These are phyloP conservation scores for Heliconius nattereri DNA, from an alignment of 1,140 invertebrate genomes.

Conservation along the genomic window DNA sequence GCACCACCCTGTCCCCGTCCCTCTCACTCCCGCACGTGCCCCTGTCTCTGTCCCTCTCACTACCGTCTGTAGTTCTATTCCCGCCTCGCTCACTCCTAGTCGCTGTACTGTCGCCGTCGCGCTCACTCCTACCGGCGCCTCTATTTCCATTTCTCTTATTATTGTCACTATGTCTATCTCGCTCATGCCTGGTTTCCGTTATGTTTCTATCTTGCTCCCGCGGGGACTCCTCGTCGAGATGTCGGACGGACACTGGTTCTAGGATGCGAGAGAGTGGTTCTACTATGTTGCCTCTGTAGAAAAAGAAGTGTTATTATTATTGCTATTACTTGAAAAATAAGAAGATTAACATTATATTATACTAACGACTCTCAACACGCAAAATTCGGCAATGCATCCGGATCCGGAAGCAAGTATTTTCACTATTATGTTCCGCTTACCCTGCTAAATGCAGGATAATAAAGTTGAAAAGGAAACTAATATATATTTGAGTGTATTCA, in stretches of 20 bases:
- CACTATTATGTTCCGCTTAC: neutral
- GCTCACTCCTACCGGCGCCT: neutral
- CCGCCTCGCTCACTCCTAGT: no score
- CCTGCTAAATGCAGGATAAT: no score
- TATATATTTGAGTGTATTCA: neutral
- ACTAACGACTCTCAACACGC: no score
- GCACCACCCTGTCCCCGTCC: constrained; percentile 38
- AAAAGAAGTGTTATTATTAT: neutral
- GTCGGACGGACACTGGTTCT: constrained; percentile 86
- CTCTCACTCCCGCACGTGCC: no score
- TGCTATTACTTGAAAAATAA: no score
- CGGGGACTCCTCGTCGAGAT: constrained; percentile 83
- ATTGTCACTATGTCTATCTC: constrained; percentile 15
- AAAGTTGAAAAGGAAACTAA: neutral
- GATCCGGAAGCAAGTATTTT: neutral
- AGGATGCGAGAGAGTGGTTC: constrained; percentile 89
- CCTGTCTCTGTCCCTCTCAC: no score
- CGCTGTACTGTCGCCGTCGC: no score
- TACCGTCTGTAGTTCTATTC: no score
- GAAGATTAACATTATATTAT: no score
- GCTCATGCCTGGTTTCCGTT: neutral
- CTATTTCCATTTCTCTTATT: constrained; percentile 9
- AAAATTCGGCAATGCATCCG: no score
- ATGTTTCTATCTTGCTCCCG: constrained; percentile 35
- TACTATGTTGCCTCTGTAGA: constrained; percentile 83